Percentiles rank a stretch among this genome's conserved stretches.
Conservation (phyloP, 2,113 vertebrate species). For the Entomyzon cyanotis region DNA sequence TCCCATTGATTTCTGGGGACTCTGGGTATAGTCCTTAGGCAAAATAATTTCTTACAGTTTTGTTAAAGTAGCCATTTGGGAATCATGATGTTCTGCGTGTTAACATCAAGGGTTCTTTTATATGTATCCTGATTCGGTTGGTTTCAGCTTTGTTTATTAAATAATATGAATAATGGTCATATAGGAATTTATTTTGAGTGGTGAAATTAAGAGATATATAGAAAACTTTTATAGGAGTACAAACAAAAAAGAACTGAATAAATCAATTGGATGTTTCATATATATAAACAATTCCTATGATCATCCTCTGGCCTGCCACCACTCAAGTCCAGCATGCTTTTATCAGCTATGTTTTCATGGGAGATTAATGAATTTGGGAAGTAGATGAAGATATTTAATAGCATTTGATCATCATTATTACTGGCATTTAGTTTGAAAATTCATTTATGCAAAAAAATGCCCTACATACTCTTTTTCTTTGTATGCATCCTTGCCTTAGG, state of each 20-base stretch:
- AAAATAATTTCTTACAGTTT: background rate
- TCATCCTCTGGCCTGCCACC: background rate
- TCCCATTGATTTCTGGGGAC: background rate
- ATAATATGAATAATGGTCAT: background rate
- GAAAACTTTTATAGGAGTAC: background rate
- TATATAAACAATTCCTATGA: background rate
- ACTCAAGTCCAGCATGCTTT: background rate
- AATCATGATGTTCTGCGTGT: background rate
- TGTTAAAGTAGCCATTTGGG: background rate
- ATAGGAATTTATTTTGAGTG: background rate
- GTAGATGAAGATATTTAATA: background rate
- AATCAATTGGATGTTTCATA: background rate
- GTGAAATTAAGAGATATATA: background rate
- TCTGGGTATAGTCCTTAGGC: background rate
- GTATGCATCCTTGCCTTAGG: background rate
- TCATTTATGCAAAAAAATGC: background rate
- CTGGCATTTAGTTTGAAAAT: background rate
- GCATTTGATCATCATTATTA: background rate
- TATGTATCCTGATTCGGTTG: background rate
- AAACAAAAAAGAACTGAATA: background rate
- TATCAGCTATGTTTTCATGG: background rate
- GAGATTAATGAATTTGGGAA: background rate
- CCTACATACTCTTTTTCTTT: background rate
- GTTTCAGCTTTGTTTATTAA: constrained; percentile 28
- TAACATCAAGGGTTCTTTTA: background rate